Evolutionary conservation across 1,140 invertebrate species (phyloP).

Genomic region (Hylaeus volcanicus): DNA sequence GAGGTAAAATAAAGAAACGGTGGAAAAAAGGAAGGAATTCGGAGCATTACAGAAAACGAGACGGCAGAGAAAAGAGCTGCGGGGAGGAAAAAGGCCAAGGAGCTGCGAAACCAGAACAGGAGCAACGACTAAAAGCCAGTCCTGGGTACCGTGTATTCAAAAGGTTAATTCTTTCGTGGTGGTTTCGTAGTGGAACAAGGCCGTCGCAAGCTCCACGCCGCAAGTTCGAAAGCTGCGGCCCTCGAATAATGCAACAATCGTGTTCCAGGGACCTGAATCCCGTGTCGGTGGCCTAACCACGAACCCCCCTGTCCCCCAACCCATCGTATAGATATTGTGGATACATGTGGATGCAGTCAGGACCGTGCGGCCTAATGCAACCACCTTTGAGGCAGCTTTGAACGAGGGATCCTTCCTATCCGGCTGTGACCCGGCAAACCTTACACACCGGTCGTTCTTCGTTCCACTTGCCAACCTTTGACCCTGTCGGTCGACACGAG

Average conservation of each 20-base stretch:
- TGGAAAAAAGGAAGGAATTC: not conserved
- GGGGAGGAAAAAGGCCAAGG: slow-evolving; percentile 10
- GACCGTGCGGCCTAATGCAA: slow-evolving; percentile 59
- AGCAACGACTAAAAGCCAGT: slow-evolving; percentile 52
- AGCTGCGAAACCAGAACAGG: slow-evolving; percentile 46
- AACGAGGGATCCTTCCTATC: slow-evolving; percentile 48
- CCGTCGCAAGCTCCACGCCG: slow-evolving; percentile 55
- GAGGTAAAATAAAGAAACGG: not conserved
- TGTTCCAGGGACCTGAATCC: slow-evolving; percentile 67
- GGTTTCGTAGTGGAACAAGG: slow-evolving; percentile 45
- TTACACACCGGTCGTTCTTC: slow-evolving; percentile 21
- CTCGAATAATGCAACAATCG: slow-evolving; percentile 78
- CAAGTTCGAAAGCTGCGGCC: slow-evolving; percentile 76
- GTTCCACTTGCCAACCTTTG: slow-evolving; percentile 26
- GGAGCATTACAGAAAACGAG: slow-evolving; percentile 12
- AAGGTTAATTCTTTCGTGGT: slow-evolving; percentile 67
- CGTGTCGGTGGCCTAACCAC: slow-evolving; percentile 55
- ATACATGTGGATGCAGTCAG: slow-evolving; percentile 60
- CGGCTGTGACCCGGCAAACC: slow-evolving; percentile 43
- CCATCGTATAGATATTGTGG: slow-evolving; percentile 43
- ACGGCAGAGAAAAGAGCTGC: not conserved
- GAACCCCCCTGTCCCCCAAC: not conserved
- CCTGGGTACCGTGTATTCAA: slow-evolving; percentile 45
- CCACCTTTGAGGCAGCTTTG: slow-evolving; percentile 67
- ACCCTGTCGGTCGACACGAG: not conserved